phyloP scores from a whole-genome alignment of 2,888 invertebrate genomes.

The Calliscelio sp. region DNA sequence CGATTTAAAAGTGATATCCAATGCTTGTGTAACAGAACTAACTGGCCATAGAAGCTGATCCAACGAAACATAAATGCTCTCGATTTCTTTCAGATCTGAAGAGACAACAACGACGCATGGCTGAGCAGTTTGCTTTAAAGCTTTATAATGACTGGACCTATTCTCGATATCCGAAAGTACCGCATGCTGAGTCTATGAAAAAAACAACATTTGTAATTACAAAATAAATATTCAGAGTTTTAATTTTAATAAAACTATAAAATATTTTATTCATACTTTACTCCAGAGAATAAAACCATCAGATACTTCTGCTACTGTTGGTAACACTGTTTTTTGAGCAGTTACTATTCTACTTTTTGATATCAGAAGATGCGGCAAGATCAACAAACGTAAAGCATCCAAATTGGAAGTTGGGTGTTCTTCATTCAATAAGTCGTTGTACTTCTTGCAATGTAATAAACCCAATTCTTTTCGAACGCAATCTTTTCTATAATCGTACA shows the following conservation, averaged over 20 bases:
- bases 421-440: slow-evolving; percentile 15
- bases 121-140: background rate
- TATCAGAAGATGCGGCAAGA: slow-evolving; percentile 32
- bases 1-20: background rate
- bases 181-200: background rate
- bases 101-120: background rate
- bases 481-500: slow-evolving; percentile 20
- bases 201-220: background rate
- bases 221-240: background rate
- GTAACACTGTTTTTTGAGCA: background rate
- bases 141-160: background rate
- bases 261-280: slow-evolving; percentile 24
- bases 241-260: background rate
- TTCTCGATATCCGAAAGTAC: background rate
- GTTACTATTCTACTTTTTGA: slow-evolving; percentile 25
- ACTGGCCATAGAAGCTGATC: background rate
- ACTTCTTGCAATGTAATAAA: slow-evolving; percentile 20
- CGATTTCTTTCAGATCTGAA: background rate
- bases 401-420: slow-evolving; percentile 12
- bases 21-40: background rate
- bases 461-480: slow-evolving; percentile 13
- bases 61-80: background rate
- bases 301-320: slow-evolving; percentile 12
- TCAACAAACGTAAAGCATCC: slow-evolving; percentile 35
- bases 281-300: slow-evolving; percentile 37